Conservation (phyloP, 2,113 vertebrate species). For the Corythornis vintsioides region DNA sequence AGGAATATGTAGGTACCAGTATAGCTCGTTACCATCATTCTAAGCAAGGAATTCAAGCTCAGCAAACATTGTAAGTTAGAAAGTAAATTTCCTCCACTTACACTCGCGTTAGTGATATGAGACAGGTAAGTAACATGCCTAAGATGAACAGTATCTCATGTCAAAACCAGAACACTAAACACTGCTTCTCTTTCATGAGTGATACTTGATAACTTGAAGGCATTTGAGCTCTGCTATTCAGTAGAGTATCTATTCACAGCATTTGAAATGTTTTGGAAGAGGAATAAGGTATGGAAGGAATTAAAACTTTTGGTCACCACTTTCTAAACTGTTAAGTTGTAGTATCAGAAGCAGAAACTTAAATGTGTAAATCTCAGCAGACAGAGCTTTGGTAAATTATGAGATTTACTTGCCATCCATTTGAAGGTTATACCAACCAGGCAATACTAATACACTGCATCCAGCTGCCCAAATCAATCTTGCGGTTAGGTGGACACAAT, state of each 20-base stretch:
- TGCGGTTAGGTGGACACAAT: background rate
- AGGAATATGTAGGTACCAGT: background rate
- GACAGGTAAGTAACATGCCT: background rate
- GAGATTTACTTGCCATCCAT: background rate
- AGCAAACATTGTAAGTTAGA: background rate
- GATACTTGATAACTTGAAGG: background rate
- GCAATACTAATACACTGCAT: background rate
- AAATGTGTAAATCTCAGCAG: background rate
- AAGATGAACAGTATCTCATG: background rate
- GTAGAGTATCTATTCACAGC: background rate
- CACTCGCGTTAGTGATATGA: background rate
- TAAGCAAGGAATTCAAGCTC: background rate
- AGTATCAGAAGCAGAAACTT: background rate
- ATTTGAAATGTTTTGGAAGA: background rate
- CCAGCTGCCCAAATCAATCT: conserved; percentile 34
- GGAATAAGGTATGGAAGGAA: background rate
- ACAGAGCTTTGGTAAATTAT: background rate
- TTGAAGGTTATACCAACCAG: background rate
- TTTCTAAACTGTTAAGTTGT: background rate
- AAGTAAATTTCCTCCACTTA: background rate
- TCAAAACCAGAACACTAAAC: background rate
- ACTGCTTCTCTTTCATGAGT: background rate
- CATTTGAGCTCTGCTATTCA: background rate
- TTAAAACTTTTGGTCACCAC: background rate
- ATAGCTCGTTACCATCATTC: background rate